Evolutionary conservation across 1,140 invertebrate genomes (phyloP), one percentile per base, ranked within the genome.

Genomic region (Chrysoperla carnea): DNA sequence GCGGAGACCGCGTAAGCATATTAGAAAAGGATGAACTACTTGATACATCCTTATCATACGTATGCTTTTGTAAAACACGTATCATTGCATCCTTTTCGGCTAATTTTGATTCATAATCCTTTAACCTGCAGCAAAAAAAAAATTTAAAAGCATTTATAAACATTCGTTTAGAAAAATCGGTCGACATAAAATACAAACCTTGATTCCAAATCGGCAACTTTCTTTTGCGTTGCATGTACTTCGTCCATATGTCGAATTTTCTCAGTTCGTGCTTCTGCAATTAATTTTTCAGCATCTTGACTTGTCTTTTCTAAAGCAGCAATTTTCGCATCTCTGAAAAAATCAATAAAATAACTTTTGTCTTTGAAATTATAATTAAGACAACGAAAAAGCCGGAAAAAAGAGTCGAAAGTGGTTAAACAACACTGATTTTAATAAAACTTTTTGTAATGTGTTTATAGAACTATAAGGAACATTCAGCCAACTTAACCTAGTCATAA

Each of bases 21-120:
- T 59, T 66, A 14, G 55, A 56, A 50, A 51, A 58, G 1, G 54
- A 58, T 29, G 40, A 41, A 44, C 65, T 64, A 41, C 61, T 65
- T n/a, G 68, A 65, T 36, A 69, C 69, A 42, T 74, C 74, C 51
- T 77, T 77, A 45, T 76, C 75, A 31, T 73, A 74, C 1, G 77
- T 81, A 54, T 83, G 81, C 50, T 84, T 83, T 55, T 90, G 84
- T 12, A 91, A 66, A 4, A 89, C 84, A 48, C 80, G 76, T 46
- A 92, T 88, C 83, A 91, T 89, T 0, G 85, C 85, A 59, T 92
- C 85, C 47, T 78, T 75, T 60, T 91, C 86, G 0, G 83, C 82
- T 41, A 91, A 67, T 56, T 88, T 85, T 1, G 84, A 86, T 61
- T 92, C 85, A 36, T 90, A 58, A 61, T 87, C 82, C 64, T 88